Conservation (phyloP, 2,888 invertebrate genomes). For the Charanyca ferruginea region DNA sequence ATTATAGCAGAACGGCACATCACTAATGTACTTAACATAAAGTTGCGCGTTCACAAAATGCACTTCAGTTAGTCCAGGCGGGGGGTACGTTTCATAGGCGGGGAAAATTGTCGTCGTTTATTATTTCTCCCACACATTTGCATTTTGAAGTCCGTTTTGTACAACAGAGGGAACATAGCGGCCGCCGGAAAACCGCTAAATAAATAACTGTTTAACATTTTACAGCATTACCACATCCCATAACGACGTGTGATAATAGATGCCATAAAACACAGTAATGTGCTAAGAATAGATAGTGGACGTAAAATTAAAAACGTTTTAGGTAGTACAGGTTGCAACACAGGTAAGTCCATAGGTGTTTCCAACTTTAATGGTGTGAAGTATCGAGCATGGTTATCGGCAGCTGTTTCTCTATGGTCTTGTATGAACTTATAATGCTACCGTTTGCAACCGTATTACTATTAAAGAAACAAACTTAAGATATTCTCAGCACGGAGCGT, state of each 20-base stretch:
- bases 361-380: constrained; percentile 41
- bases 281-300: constrained; percentile 53
- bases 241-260: constrained; percentile 80
- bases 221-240: constrained; percentile 83
- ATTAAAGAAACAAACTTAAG: neutral
- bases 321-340: constrained; percentile 38
- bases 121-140: constrained; percentile 71
- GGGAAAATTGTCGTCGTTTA: constrained; percentile 73
- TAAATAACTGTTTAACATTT: constrained; percentile 82
- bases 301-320: constrained; percentile 48
- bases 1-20: constrained; percentile 35
- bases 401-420: constrained; percentile 15
- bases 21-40: constrained; percentile 50
- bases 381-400: constrained; percentile 32
- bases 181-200: constrained; percentile 81
- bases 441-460: constrained; percentile 6
- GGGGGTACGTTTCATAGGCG: constrained; percentile 63
- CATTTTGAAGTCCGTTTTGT: constrained; percentile 58
- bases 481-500: constrained; percentile 25
- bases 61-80: constrained; percentile 72
- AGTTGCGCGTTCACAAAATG: constrained; percentile 62
- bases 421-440: constrained; percentile 21
- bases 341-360: constrained; percentile 33
- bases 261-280: constrained; percentile 63
- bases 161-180: constrained; percentile 48